Evolutionary conservation across 2,888 invertebrate genomes (phyloP), one percentile per base, ranked within the genome.

Genomic region (Eubasilissa splendida): DNA sequence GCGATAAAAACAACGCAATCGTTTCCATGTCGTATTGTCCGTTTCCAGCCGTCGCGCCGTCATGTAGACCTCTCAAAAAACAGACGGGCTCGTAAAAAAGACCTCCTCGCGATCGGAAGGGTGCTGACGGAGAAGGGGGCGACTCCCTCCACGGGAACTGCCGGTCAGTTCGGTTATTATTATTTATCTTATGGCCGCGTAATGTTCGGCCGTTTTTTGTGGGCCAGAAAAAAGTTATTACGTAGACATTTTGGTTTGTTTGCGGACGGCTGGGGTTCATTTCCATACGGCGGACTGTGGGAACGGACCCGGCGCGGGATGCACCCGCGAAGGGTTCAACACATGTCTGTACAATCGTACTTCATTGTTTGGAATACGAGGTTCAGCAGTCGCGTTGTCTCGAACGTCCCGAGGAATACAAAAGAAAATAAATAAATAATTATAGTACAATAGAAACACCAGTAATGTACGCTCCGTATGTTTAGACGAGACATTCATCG

Each of bases 211-310:
- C 33, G 14, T 80, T 82, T 82, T 82, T 82, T 77, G 80, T 68
- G 56, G 12, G 52, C 59, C 9, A 79, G 63, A 66, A 80, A 56
- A 81, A 70, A 71, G 75, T 74, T 77, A 76, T 76, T 79, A 77
- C 66, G 80, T 22, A 80, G 77, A 77, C 77, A 54, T 80, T 63
- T 80, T 65, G 52, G 53, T 80, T 71, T 80, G 76, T 80, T 79
- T 75, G 76, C 53, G 74, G 53, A 53, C 50, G 11, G 74, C 73
- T 68, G 75, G 82, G 80, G 76, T 80, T 77, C 63, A 82, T 80
- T 80, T 82, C 80, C 82, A 82, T 80, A 80, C 75, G 74, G 79
- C 58, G 54, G 54, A 56, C 71, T 73, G 71, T 73, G 71, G 56
- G 71, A 73, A 73, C n/a, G 56, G 58, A 22, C 33, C 22, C 14